Conservation (phyloP, 2,888 invertebrate genomes). For the Ormyrus pomaceus region DNA sequence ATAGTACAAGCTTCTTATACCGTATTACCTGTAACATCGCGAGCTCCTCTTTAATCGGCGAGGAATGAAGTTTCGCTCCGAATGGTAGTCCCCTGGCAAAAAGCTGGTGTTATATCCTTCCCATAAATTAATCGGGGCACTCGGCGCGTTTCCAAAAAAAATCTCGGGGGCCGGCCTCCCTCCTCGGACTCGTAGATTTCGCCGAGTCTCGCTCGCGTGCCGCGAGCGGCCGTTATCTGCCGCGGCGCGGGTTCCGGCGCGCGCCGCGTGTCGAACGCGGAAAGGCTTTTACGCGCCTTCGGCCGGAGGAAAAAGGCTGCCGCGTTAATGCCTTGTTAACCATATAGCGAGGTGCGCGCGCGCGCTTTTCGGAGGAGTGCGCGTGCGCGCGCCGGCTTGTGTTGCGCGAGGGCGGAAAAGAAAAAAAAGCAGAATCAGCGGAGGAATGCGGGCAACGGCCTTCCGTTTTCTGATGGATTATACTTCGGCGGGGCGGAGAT, state of each 20-base stretch:
- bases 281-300: conserved; percentile 53
- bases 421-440: too few species aligned
- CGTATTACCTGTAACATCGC: too few species aligned
- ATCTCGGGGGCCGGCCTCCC: not conserved
- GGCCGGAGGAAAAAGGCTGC: conserved; percentile 41
- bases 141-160: too few species aligned
- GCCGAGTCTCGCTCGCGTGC: not conserved
- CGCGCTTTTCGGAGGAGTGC: not conserved
- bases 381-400: not conserved
- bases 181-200: not conserved
- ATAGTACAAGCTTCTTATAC: too few species aligned
- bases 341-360: not conserved
- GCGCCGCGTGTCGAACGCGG: conserved; percentile 50
- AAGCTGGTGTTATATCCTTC: too few species aligned
- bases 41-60: too few species aligned
- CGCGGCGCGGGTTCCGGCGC: conserved; percentile 35
- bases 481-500: too few species aligned
- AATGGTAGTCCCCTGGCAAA: too few species aligned
- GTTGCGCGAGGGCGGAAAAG: conserved; percentile 8
- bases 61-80: too few species aligned
- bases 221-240: conserved; percentile 19
- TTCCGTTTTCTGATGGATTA: too few species aligned
- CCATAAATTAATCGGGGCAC: too few species aligned
- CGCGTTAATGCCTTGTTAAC: conserved; percentile 44
- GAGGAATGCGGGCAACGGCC: too few species aligned